phyloP scores from a whole-genome alignment of 2,888 invertebrate species.

The Metellina segmentata region DNA sequence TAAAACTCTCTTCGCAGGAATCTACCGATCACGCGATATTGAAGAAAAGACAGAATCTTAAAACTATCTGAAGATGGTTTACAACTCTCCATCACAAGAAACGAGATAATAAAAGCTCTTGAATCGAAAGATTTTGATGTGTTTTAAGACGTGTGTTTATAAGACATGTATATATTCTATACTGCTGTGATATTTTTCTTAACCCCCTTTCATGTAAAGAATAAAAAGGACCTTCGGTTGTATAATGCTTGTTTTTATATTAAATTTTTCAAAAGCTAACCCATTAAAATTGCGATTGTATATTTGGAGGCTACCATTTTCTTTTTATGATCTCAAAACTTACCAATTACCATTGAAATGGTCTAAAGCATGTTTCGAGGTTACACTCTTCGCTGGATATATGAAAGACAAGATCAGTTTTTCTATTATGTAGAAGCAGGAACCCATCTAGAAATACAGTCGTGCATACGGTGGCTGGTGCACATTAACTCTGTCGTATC shows the following conservation, averaged over 20 bases:
- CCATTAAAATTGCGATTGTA: neutral
- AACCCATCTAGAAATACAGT: too few relatives aligned
- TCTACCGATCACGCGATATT: neutral
- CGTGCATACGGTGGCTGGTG: too few relatives aligned
- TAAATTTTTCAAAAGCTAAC: neutral
- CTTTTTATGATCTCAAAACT: too few relatives aligned
- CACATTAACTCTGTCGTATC: too few relatives aligned
- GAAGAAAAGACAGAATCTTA: neutral
- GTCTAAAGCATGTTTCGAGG: too few relatives aligned
- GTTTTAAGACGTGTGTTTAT: conserved; percentile 13
- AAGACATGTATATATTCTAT: conserved; percentile 66
- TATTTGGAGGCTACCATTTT: neutral
- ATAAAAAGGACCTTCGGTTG: conserved; percentile 36
- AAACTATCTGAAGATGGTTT: neutral
- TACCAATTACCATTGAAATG: too few relatives aligned
- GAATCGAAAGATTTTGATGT: neutral
- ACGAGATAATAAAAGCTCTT: neutral
- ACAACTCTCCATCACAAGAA: neutral
- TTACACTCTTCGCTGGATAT: too few relatives aligned
- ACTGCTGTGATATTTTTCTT: conserved; percentile 70
- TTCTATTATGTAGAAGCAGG: too few relatives aligned
- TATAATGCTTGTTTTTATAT: neutral
- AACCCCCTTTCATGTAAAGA: conserved; percentile 22
- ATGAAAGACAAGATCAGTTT: too few relatives aligned
- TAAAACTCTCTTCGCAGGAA: neutral